Evolutionary conservation across 2,888 invertebrate genomes (phyloP), one percentile per base, ranked within the genome.

Genomic region (Plagodis dolabraria): DNA sequence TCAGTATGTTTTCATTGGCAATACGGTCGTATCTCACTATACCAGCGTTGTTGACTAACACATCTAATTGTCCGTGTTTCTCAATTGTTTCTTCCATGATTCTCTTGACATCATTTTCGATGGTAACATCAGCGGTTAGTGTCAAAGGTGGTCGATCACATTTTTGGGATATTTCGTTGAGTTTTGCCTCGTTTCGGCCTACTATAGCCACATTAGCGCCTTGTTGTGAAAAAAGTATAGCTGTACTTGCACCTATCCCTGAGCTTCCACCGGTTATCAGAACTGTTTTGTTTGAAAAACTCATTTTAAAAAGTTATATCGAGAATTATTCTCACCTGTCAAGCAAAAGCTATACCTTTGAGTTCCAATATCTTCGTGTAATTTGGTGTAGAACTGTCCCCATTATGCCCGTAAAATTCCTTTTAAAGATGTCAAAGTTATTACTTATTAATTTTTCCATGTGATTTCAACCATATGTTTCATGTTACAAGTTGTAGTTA

Each of bases 191-290:
- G 82, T 96, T 96, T 65, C 96, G 91, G 86, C 93, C 96, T 79
- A 89, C 94, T 76, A 93, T 94, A 34, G 93, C 90, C 6, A 96
- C 79, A 10, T 83, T 84, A 0, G 94, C 95, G 9, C 95, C 95
- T 49, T 94, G 83, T 72, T 93, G 90, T 1, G 95, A 93, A 72
- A 96, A 95, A 58, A 94, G 90, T 1, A 94, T 69, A 0, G 95
- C 95, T 0, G 95, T 93, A n/a, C 93, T 94, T 0, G 94, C 94
- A 5, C 96, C 96, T 60, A 96, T 96, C 0, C 96, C 96, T 4
- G 95, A 95, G 74, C 95, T 95, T 0, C 95, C 94, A 33, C 96
- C 96, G 0, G 94, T 94, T 47, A 94, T 85, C 9, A 94, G 72
- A 0, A 93, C 86, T 0, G 94, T 93, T 86, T 94, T 94, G 11